Base-by-base conservation (phyloP, 2,888 invertebrate genomes). In the Villa cingulata region DNA sequence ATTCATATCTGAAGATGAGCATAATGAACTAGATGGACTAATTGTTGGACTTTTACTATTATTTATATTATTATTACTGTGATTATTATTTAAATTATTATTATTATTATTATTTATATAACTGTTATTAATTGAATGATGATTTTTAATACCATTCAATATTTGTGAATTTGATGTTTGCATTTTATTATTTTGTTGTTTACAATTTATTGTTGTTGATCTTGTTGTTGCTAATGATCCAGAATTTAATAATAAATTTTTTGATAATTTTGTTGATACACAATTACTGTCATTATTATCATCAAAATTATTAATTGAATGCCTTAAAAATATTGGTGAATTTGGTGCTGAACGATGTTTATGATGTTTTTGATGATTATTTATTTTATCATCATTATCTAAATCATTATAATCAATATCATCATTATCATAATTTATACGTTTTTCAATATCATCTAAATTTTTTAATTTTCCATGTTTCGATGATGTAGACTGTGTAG, bases 301-400 rank as follows among this genome's bases (percentile, higher is more conserved):
- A 32, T 39, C 17, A 39, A n/a, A 37, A 44, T 58, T 23, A 23
- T 73, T 73, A 7, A 7, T 15, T 34, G 34, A 34, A 5, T n/a
- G n/a, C 16, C 16, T 36, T 46, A 72, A 73, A 51, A 74, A 71
- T 1, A 78, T 76, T 1, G 81, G 81, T 17, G 81, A 81, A 62
- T 74, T 80, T 3, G 81, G 81, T 2, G 80, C 81, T 4, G 81
- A 81, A 51, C 72, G 65, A 14, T 77, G 76, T 45, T 29, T 15
- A 41, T 62, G 63, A 20, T 65, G 65, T 34, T 15, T 38, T 23
- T 37, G 39, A 34, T 37, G 37, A 29, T 14, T 40, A 32, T 18
- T 17, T 23, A 32, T 2, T 2, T n/a, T n/a, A n/a, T n/a, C n/a
- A n/a, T n/a, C n/a, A n/a, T n/a, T n/a, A n/a, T 32, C 29, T 12